phyloP scores from a whole-genome alignment of 2,888 invertebrate species.

The Hirtodrosophila histrioides region DNA sequence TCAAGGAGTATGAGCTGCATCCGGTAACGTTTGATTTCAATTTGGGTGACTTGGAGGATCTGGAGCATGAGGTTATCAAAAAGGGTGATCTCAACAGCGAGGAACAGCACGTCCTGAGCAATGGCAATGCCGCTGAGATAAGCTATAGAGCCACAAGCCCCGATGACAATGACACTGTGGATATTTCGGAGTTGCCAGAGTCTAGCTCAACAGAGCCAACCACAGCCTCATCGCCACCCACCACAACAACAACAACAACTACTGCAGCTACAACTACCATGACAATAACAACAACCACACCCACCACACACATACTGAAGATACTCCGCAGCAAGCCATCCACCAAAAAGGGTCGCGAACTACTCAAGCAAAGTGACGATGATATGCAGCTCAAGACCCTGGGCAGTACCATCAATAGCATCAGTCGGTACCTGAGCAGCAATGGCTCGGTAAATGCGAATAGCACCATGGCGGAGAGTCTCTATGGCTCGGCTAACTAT shows the following conservation, averaged over 20 bases:
- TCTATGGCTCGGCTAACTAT: conserved; percentile 75
- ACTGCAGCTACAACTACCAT: conserved; percentile 14
- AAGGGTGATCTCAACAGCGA: conserved; percentile 81
- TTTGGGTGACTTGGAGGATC: conserved; percentile 83
- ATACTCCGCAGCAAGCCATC: conserved; percentile 77
- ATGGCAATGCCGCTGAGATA: conserved; percentile 49
- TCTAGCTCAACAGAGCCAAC: conserved; percentile 28
- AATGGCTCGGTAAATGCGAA: conserved; percentile 44
- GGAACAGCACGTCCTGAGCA: conserved; percentile 77
- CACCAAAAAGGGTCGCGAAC: conserved; percentile 76
- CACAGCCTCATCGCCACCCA: conserved; percentile 28
- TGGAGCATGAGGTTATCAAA: conserved; percentile 81
- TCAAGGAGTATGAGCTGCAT: conserved; percentile 81
- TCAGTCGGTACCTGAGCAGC: conserved; percentile 74
- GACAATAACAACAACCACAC: conserved; percentile 20
- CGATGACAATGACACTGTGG: conserved; percentile 65
- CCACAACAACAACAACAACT: conserved; percentile 22
- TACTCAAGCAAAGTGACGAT: conserved; percentile 77
- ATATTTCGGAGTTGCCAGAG: conserved; percentile 50
- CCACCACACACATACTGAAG: conserved; percentile 77
- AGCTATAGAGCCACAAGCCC: conserved; percentile 58
- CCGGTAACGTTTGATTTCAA: conserved; percentile 83
- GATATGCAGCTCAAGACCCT: conserved; percentile 74
- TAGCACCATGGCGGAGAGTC: conserved; percentile 56
- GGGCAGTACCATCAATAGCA: conserved; percentile 82